phyloP scores from a whole-genome alignment of 1,140 invertebrate genomes.

The Anagrus nilaparvatae region DNA sequence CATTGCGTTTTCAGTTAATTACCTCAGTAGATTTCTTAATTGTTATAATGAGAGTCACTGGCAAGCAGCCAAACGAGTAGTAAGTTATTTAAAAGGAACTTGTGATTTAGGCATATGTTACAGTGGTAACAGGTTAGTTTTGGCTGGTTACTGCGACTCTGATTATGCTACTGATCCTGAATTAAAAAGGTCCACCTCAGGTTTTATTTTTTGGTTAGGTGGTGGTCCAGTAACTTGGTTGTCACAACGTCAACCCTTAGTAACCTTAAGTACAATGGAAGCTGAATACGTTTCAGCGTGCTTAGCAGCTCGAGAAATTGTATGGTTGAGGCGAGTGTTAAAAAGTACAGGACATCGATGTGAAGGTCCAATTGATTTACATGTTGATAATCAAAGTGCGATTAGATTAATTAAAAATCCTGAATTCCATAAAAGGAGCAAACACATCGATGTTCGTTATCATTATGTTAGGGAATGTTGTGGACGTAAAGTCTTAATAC shows the following conservation, averaged over 20 bases:
- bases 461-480: constrained; percentile 2
- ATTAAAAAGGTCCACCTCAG: constrained; percentile 27
- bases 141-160: constrained; percentile 31
- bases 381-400: no score
- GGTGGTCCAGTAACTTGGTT: constrained; percentile 28
- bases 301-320: no score
- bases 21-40: not conserved
- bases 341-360: no score
- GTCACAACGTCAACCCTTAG: not conserved
- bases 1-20: constrained; percentile 33
- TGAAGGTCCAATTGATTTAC: no score
- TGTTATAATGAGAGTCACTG: not conserved
- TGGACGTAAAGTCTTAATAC: not conserved
- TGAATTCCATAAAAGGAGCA: not conserved
- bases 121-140: no score
- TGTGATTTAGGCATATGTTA: not conserved
- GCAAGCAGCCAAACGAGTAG: not conserved
- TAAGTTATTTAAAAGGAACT: not conserved
- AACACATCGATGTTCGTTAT: not conserved
- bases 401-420: no score
- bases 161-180: constrained; percentile 32
- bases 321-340: no score
- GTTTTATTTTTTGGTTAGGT: constrained; percentile 26
- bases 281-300: constrained; percentile 3
- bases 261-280: no score